These are phyloP conservation scores for Solea solea DNA, from an alignment of 2,113 vertebrate species.

Conservation along the genomic window DNA sequence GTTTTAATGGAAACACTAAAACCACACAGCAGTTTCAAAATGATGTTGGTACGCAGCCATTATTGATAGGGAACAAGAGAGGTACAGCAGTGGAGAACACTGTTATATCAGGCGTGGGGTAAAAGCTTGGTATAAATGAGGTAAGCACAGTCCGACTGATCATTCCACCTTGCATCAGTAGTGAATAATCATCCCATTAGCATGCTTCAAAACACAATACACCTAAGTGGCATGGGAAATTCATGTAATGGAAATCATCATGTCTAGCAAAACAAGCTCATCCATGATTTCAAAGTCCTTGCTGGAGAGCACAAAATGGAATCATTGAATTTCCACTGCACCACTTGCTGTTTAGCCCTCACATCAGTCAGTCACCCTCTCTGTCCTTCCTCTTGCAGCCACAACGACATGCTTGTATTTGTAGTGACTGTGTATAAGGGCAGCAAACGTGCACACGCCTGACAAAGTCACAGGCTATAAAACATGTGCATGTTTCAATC, in stretches of 20 bases:
- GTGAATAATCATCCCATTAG: constrained; percentile 56
- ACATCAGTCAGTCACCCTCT: constrained; percentile 66
- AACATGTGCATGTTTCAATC: constrained; percentile 36
- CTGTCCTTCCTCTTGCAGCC: constrained; percentile 44
- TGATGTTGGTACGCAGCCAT: too few relatives aligned
- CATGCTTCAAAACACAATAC: constrained; percentile 22
- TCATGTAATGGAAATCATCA: constrained; percentile 53
- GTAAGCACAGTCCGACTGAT: constrained; percentile 34
- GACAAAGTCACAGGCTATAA: not conserved
- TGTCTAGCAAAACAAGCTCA: constrained; percentile 56
- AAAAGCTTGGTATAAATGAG: constrained; percentile 17
- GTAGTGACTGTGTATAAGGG: constrained; percentile 10
- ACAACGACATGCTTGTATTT: constrained; percentile 58
- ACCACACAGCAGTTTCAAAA: constrained; percentile 6
- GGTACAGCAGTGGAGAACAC: constrained; percentile 21
- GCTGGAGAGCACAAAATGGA: constrained; percentile 61
- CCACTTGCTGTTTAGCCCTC: constrained; percentile 63
- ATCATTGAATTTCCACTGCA: constrained; percentile 60
- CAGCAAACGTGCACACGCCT: not conserved
- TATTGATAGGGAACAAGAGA: constrained; percentile 15
- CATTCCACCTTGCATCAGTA: constrained; percentile 42
- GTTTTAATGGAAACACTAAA: constrained; percentile 40
- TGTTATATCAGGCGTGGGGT: constrained; percentile 6
- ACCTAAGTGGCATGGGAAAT: constrained; percentile 35
- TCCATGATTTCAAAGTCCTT: constrained; percentile 50